phyloP scores from a whole-genome alignment of 2,113 vertebrate species.

The Caranx melampygus region DNA sequence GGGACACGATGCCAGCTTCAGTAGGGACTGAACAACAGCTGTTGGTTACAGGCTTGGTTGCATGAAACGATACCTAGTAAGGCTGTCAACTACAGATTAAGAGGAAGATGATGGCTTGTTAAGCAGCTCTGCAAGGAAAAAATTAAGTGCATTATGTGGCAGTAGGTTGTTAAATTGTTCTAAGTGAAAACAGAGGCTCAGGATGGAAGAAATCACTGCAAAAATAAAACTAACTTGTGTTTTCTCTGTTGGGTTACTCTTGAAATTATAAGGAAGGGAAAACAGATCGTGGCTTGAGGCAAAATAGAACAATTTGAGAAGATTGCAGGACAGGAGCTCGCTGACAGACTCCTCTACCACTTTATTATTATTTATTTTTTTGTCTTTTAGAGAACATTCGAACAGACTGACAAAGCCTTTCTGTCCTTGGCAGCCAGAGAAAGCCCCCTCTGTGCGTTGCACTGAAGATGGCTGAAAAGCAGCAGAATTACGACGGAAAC shows the following conservation, averaged over 20 bases:
- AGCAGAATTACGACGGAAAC: constrained; percentile 55
- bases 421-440: constrained; percentile 65
- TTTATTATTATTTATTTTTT: constrained; percentile 9
- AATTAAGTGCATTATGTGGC: not conserved
- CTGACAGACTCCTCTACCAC: constrained; percentile 21
- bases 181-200: constrained; percentile 11
- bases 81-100: not conserved
- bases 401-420: constrained; percentile 60
- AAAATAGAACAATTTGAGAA: constrained; percentile 53
- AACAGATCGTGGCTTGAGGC: constrained; percentile 21
- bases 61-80: not conserved
- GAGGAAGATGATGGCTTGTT: constrained; percentile 3
- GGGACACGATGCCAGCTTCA: not conserved
- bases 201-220: constrained; percentile 20
- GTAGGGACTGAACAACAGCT: not conserved
- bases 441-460: constrained; percentile 45
- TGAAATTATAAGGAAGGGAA: not conserved
- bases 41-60: not conserved
- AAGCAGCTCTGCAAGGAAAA: constrained; percentile 6
- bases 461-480: constrained; percentile 60
- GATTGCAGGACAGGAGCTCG: constrained; percentile 45
- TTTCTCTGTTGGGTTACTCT: constrained; percentile 7
- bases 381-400: constrained; percentile 50
- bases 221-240: constrained; percentile 23
- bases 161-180: not conserved